Percentiles rank a stretch among this genome's conserved stretches.
These are phyloP conservation scores for Cyaniris semiargus DNA, from an alignment of 2,888 invertebrate species.

Conservation along the genomic window DNA sequence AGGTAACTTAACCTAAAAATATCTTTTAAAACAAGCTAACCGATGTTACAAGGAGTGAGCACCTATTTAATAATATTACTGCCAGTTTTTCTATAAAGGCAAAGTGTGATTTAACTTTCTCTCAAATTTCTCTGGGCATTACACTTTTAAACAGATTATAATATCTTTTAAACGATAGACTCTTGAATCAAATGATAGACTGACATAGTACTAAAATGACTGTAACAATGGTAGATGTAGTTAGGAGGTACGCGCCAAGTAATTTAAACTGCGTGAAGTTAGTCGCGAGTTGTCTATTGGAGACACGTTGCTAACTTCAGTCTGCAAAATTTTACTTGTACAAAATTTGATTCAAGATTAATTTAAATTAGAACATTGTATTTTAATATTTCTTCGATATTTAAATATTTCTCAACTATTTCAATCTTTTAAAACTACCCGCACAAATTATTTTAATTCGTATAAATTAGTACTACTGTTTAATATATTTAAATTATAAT, in stretches of 20 bases:
- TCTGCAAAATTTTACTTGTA: background rate
- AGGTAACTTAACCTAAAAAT: background rate
- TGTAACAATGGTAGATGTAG: background rate
- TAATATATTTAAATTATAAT: slow-evolving; percentile 32
- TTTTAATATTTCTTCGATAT: background rate
- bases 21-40: background rate
- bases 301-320: background rate
- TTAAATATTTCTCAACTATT: slow-evolving; percentile 8
- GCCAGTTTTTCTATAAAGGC: slow-evolving; percentile 17
- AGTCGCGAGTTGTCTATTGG: background rate
- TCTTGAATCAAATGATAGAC: slow-evolving; percentile 19
- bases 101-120: slow-evolving; percentile 12
- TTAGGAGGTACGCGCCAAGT: slow-evolving; percentile 3
- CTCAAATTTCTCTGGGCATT: slow-evolving; percentile 29
- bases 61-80: background rate
- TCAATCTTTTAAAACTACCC: background rate
- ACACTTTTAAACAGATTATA: slow-evolving; percentile 8
- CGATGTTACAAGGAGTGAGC: background rate
- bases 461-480: slow-evolving; percentile 2
- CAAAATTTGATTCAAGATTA: slow-evolving; percentile 23
- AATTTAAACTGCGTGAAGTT: slow-evolving; percentile 10
- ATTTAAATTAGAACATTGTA: background rate
- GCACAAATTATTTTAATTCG: slow-evolving; percentile 31
- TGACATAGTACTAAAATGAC: slow-evolving; percentile 15
- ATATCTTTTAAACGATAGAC: slow-evolving; percentile 10